Conservation (phyloP, 2,113 vertebrate species). For the Tonatia bakeri region DNA sequence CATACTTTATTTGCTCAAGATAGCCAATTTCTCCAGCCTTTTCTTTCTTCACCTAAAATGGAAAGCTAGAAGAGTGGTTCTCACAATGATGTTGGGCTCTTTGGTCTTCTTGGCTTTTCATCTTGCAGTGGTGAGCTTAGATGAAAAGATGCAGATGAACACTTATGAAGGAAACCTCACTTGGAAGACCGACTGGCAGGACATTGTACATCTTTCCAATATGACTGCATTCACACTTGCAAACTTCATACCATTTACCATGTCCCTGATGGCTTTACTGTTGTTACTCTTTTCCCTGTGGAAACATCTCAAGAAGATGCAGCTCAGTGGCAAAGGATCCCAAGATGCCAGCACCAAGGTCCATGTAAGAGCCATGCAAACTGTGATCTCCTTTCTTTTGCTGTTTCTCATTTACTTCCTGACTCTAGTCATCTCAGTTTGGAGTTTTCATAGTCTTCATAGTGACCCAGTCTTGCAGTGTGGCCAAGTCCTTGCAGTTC, state of each 20-base stretch:
- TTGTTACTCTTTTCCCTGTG: constrained; percentile 34
- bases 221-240: neutral
- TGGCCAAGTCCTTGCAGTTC: neutral
- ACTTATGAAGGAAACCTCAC: neutral
- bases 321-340: neutral
- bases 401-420: neutral
- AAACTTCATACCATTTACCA: neutral
- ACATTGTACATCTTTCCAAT: accelerated
- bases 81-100: too few relatives aligned
- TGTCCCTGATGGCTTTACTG: neutral
- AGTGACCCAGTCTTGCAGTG: accelerated
- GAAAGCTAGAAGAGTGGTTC: too few relatives aligned
- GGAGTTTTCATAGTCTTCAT: accelerated
- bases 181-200: neutral
- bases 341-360: neutral
- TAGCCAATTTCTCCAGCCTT: too few relatives aligned
- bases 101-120: too few relatives aligned
- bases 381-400: constrained; percentile 40
- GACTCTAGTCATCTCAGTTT: neutral
- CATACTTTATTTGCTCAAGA: too few relatives aligned
- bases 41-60: too few relatives aligned
- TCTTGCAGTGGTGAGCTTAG: accelerated
- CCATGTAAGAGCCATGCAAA: constrained; percentile 19
- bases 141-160: neutral
- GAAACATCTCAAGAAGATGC: constrained; percentile 40